A percentile compares a stretch with the other conserved stretches of the same genome.
phyloP scores from a whole-genome alignment of 2,797 vertebrate species.

The Hydrolagus colliei region DNA sequence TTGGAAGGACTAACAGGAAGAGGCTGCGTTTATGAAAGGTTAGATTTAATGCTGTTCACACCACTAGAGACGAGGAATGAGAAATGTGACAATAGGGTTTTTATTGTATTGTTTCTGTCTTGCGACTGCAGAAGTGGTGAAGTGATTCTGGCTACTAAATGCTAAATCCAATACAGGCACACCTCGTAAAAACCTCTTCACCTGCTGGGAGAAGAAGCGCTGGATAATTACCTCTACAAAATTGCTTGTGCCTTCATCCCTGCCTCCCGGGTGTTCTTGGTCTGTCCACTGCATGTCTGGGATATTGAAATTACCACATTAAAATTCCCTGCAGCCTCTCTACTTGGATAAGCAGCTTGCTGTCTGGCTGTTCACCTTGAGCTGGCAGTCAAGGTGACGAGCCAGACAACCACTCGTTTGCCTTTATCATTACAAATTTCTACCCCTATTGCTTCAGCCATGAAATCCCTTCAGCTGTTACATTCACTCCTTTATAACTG shows the following conservation, averaged over 20 bases:
- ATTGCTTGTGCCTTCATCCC: neutral
- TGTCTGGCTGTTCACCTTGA: slow-evolving; percentile 7
- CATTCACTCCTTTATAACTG: neutral
- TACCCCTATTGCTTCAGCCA: slow-evolving; percentile 13
- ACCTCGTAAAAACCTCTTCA: too few species aligned
- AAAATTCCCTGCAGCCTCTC: slow-evolving; percentile 14
- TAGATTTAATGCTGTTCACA: too few species aligned
- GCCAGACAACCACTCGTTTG: neutral
- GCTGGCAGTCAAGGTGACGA: neutral
- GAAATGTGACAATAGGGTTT: too few species aligned
- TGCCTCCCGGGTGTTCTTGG: neutral
- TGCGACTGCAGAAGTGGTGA: too few species aligned
- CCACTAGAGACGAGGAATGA: too few species aligned
- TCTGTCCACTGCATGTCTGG: neutral
- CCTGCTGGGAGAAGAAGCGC: too few species aligned
- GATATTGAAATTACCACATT: slow-evolving; percentile 23
- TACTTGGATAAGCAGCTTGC: slow-evolving; percentile 11
- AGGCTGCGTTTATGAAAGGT: too few species aligned
- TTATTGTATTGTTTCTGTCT: too few species aligned
- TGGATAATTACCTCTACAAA: neutral
- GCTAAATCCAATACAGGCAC: too few species aligned
- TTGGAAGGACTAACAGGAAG: too few species aligned
- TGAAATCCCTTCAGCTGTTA: neutral
- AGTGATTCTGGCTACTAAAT: too few species aligned
- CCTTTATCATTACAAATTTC: slow-evolving; percentile 3